phyloP scores from a whole-genome alignment of 2,797 vertebrate species.

The Jordanella pulchra region DNA sequence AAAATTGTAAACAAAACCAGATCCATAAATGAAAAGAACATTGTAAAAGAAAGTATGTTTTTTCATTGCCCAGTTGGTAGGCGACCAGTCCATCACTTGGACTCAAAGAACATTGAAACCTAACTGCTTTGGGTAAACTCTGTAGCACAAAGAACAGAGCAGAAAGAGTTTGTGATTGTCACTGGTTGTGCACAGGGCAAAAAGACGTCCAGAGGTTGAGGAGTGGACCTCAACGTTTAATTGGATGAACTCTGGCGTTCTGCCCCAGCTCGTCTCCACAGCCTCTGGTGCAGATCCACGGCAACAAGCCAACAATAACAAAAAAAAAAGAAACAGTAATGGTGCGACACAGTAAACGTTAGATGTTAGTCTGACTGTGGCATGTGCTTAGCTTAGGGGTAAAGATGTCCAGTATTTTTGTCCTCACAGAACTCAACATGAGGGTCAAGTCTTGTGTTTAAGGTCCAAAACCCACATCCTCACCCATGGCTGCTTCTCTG shows the following conservation, averaged over 20 bases:
- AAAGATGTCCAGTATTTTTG: slow-evolving; percentile 56
- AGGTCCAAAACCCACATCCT: slow-evolving; percentile 40
- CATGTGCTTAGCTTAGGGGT: slow-evolving; percentile 50
- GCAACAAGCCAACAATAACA: slow-evolving; percentile 43
- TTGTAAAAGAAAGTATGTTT: not conserved
- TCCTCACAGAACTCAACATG: slow-evolving; percentile 27
- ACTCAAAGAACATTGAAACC: slow-evolving; percentile 20
- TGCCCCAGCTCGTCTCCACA: slow-evolving; percentile 13
- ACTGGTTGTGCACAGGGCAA: slow-evolving; percentile 47
- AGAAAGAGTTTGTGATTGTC: slow-evolving; percentile 70
- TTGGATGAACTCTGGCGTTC: slow-evolving; percentile 39
- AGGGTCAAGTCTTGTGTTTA: slow-evolving; percentile 43
- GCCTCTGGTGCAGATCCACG: slow-evolving; percentile 25
- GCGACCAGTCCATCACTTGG: slow-evolving; percentile 28
- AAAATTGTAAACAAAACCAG: slow-evolving; percentile 46
- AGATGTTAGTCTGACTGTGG: slow-evolving; percentile 41
- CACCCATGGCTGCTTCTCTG: slow-evolving; percentile 39
- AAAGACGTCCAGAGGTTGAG: slow-evolving; percentile 20
- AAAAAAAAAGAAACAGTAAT: slow-evolving; percentile 60
- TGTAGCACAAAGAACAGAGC: slow-evolving; percentile 48
- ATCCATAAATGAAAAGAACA: slow-evolving; percentile 26
- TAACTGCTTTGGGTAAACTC: slow-evolving; percentile 28
- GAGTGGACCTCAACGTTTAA: slow-evolving; percentile 17
- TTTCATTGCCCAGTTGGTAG: slow-evolving; percentile 23
- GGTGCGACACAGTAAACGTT: slow-evolving; percentile 41